Base-by-base conservation (phyloP, 2,797 vertebrate species). In the Sylvilagus floridanus region DNA sequence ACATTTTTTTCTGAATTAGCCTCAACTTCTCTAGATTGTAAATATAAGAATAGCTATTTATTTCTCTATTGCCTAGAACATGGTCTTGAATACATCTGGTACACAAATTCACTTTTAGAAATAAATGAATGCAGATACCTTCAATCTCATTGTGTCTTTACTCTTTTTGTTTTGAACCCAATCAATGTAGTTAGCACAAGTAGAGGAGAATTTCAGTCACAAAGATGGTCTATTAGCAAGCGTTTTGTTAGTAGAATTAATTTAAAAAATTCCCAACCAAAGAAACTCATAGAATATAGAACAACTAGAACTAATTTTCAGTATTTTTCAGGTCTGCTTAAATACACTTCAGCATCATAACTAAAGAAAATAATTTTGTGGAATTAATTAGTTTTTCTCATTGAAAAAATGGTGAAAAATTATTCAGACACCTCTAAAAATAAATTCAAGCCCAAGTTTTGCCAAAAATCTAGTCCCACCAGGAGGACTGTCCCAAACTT, bases 321-420 rank as follows among this genome's bases (percentile, higher is more conserved):
- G 32, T 83, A 54, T 72, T 94, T 96, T 85, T 76, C n/a, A 62
- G 52, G 93, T 14, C 10, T 76, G 21, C 4, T 72, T 8, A 73
- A 35, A 57, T 47, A 95, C 35, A 90, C 26, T 78, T 93, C 76
- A 30, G 30, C 1, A 76, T 72, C 26, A 90, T 52, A 73, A 73
- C 63, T 22, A 52, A 87, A 76, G 28, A 52, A 88, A 91, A 66
- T 89, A 89, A 94, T 69, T 94, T 82, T 11, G 84, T 4, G 42
- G 26, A 96, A 88, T 91, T 88, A 71, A 47, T 69, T 89, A 54
- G 78, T 89, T 54, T 87, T 28, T 84, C 37, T 93, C 30, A 68
- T 71, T n/a, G 77, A 65, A 89, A 96, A 88, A 62, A 35, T 9
- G 76, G 35, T 66, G 30, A 86, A 85, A 91, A 88, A 85, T 12